These are phyloP conservation scores for Panagrolaimus sp. DNA, from an alignment of 1,140 invertebrate species.

Conservation along the genomic window DNA sequence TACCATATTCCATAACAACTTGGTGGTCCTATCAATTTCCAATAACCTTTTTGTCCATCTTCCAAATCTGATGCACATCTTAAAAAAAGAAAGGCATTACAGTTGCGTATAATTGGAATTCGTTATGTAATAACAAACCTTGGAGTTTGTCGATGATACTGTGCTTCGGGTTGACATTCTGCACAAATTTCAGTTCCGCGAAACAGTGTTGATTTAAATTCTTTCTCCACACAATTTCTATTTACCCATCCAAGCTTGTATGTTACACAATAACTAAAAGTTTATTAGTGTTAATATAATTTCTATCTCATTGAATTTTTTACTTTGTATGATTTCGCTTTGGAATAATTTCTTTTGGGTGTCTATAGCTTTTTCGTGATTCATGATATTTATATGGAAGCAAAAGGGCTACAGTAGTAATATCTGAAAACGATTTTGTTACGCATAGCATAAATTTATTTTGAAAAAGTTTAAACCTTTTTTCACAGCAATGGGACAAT, in stretches of 20 bases:
- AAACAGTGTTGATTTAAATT: conserved; percentile 18
- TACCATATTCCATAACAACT: conserved; percentile 47
- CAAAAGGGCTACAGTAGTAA: conserved; percentile 44
- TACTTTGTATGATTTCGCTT: conserved; percentile 18
- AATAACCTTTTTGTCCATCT: conserved; percentile 47
- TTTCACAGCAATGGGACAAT: conserved; percentile 17
- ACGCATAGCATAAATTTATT: no score
- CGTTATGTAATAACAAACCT: conserved; percentile 24
- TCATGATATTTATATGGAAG: conserved; percentile 43
- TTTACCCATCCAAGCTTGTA: conserved; percentile 48
- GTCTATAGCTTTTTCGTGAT: conserved; percentile 22
- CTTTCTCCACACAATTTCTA: conserved; percentile 36
- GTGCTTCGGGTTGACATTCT: conserved; percentile 50
- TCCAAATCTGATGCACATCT: conserved; percentile 49
- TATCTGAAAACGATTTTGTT: conserved; percentile 28
- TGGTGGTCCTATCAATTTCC: conserved; percentile 46
- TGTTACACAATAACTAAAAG: conserved; percentile 47
- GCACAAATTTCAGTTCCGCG: conserved; percentile 33
- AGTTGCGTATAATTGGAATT: no score
- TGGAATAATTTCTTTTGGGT: conserved; percentile 14
- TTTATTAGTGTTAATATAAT: no score
- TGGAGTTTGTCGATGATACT: conserved; percentile 39
- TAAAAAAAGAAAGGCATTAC: neutral
- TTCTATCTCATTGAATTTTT: no score
- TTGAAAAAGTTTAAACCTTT: no score